phyloP scores from a whole-genome alignment of 1,140 invertebrate genomes.

The Drosophila sturtevanti region DNA sequence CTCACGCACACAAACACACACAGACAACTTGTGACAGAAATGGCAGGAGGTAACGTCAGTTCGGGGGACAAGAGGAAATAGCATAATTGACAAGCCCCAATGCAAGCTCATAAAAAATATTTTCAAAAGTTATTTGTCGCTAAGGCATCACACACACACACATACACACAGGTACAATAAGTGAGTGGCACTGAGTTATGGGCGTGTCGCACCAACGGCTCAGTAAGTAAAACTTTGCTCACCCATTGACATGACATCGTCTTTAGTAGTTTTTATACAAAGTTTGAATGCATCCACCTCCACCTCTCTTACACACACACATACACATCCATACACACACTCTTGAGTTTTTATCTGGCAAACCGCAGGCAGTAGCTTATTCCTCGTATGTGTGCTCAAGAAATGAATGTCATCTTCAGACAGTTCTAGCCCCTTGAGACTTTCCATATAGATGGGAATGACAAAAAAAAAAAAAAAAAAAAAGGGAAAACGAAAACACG shows the following conservation, averaged over 20 bases:
- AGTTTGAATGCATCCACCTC: slow-evolving; percentile 41
- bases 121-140: slow-evolving; percentile 66
- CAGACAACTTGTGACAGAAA: not conserved
- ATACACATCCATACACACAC: slow-evolving; percentile 18
- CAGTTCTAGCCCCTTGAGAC: slow-evolving; percentile 20
- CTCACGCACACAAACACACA: not conserved
- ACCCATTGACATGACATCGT: slow-evolving; percentile 25
- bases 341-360: slow-evolving; percentile 47
- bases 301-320: slow-evolving; percentile 34
- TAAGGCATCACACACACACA: slow-evolving; percentile 33
- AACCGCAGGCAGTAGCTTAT: slow-evolving; percentile 36
- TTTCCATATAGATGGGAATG: not conserved
- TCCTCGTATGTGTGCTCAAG: slow-evolving; percentile 35
- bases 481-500: not conserved
- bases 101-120: slow-evolving; percentile 61
- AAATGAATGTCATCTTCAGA: slow-evolving; percentile 59
- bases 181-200: slow-evolving; percentile 28
- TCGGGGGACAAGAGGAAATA: slow-evolving; percentile 24
- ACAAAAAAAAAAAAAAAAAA: not conserved
- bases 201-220: slow-evolving; percentile 24
- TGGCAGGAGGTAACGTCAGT: slow-evolving; percentile 21
- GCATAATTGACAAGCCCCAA: slow-evolving; percentile 57
- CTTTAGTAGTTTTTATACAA: slow-evolving; percentile 43
- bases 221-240: slow-evolving; percentile 47
- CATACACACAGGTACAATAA: slow-evolving; percentile 15